A percentile compares a stretch with the other conserved stretches of the same genome.
These are phyloP conservation scores for Pyrocephalus nanus DNA, from an alignment of 2,797 vertebrate species.

Conservation along the genomic window DNA sequence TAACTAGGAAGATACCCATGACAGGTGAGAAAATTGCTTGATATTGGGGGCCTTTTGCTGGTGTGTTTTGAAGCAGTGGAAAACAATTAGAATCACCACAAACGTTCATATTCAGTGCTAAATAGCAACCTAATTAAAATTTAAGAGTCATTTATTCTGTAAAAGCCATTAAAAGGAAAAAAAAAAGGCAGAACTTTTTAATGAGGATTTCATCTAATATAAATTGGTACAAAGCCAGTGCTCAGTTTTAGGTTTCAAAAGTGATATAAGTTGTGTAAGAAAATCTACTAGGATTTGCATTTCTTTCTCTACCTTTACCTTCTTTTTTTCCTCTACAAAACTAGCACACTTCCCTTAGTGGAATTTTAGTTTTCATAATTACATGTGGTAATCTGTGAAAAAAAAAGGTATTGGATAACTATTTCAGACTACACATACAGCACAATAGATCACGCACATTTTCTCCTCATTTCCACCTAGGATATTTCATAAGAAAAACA, in stretches of 20 bases:
- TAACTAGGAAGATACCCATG: neutral
- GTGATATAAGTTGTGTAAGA: fast-evolving
- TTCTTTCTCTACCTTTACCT: neutral
- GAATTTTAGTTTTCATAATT: neutral
- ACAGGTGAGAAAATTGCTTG: neutral
- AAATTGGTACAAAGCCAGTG: neutral
- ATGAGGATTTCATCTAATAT: neutral
- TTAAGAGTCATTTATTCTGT: neutral
- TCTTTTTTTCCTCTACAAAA: neutral
- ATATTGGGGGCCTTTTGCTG: neutral
- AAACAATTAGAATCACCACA: neutral
- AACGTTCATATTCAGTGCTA: neutral
- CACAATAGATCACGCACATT: neutral
- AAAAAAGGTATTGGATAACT: neutral
- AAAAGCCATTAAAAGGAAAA: neutral
- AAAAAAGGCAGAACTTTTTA: neutral
- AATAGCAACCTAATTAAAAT: neutral
- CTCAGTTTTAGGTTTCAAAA: neutral
- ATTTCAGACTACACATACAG: neutral
- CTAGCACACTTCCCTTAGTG: neutral
- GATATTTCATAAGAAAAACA: neutral
- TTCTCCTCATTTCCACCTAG: neutral
- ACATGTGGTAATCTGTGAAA: neutral
- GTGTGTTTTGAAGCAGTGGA: neutral
- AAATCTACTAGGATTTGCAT: neutral